Evolutionary conservation across 2,113 vertebrate genomes (phyloP).

Genomic region (Misgurnus mizolepis): DNA sequence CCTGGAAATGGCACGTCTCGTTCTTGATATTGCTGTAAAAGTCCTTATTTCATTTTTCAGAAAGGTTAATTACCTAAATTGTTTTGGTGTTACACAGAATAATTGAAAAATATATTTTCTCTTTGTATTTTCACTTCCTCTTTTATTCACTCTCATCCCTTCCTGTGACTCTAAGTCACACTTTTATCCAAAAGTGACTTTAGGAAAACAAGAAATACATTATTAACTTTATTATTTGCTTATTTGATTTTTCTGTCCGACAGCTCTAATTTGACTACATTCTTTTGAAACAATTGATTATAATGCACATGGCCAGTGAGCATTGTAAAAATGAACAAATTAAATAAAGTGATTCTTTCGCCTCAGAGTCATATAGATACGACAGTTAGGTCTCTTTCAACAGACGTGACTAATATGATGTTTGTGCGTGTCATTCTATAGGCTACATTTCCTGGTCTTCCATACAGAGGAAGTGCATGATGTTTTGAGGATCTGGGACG

Average conservation of each 20-base stretch:
- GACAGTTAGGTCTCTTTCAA: background rate
- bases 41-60: background rate
- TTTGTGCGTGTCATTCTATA: constrained; percentile 55
- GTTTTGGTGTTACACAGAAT: background rate
- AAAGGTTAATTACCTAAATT: constrained; percentile 24
- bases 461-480: constrained; percentile 97
- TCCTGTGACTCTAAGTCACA: no score
- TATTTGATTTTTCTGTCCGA: background rate
- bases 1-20: background rate
- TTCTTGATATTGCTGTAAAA: background rate
- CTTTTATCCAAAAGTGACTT: no score
- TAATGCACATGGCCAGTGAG: background rate
- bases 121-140: background rate
- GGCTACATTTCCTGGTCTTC: constrained; percentile 96
- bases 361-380: background rate
- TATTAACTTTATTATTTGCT: background rate
- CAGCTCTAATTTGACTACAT: constrained; percentile 11
- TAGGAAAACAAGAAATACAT: no score
- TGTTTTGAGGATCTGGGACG: constrained; percentile 93
- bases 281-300: background rate
- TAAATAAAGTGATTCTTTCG: background rate
- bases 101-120: no score
- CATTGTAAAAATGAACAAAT: constrained; percentile 2
- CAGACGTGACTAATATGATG: background rate
- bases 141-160: background rate